Evolutionary conservation across 1,140 invertebrate species (phyloP), one percentile per base, ranked within the genome.

Genomic region (Tetragonula clypearis): DNA sequence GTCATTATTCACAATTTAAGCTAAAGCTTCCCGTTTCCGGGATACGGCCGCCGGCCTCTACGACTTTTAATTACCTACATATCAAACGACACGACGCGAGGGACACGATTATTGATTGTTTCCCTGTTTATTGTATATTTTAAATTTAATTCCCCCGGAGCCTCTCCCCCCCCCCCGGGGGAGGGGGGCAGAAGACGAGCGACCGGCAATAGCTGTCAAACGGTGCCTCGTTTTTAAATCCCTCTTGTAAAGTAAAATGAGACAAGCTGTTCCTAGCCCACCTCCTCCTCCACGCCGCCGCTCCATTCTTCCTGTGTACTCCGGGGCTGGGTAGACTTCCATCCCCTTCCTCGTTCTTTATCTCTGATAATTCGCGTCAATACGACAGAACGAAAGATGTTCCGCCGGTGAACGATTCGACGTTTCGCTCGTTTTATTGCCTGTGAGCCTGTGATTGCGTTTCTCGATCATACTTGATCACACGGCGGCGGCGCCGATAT

Each of bases 71-170:
- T 95, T 95, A 95, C 92, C 92, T 90, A 92, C 94, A 92, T 94
- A 94, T 95, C 94, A 94, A 76, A 35, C 71, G 80, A 82, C 75
- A 76, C 66, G 88, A 81, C 87, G 41, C 41, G 77, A 73, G 68
- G 81, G 74, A 85, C 71, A 82, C 78, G 75, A 89, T 94, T 94
- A 94, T 94, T 93, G 94, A 95, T 95, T 95, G 93, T 94, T 92
- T 92, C 89, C 94, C 93, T 94, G 93, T 94, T 94, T 94, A 94
- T 94, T 94, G 93, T 95, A 95, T 95, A 95, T 95, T 95, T 95
- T 94, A 94, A 92, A 95, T 95, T 95, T 95, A 95, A 94, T 95
- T 95, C 41, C 41, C 41, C 9, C 93, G 88, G 88, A 91, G 86
- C 91, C 30, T 30, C 30, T 1, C 30, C 30, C 30, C 30, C 30